These are phyloP conservation scores for Merodon equestris DNA, from an alignment of 2,888 invertebrate species.

Conservation along the genomic window DNA sequence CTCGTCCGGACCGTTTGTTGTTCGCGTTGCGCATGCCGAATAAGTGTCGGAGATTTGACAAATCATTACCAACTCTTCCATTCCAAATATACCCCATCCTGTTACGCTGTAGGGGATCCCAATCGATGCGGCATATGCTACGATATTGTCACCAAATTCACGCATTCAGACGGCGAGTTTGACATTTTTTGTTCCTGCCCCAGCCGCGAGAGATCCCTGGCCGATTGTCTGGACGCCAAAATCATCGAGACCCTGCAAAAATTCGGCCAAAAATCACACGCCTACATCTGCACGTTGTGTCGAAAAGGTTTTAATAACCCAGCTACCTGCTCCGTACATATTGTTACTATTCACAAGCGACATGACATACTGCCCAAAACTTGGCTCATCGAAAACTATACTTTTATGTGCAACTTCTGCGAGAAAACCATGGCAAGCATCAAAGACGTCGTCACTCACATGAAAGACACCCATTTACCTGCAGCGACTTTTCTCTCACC, in stretches of 20 bases:
- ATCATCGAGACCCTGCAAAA: conserved; percentile 14
- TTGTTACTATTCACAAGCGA: background rate
- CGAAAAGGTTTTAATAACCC: background rate
- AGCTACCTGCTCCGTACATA: conserved; percentile 19
- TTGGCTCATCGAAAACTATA: background rate
- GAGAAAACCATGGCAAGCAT: background rate
- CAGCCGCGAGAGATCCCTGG: conserved; percentile 4
- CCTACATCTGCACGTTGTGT: conserved; percentile 24
- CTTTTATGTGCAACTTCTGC: conserved; percentile 30
- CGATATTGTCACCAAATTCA: conserved; percentile 13
- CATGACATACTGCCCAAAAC: background rate
- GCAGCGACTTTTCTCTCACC: background rate
- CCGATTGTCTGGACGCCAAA: conserved; percentile 32
- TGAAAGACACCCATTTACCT: conserved; percentile 3
- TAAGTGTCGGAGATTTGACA: background rate
- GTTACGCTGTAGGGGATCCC: conserved; percentile 12
- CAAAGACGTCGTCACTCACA: conserved; percentile 22
- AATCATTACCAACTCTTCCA: conserved; percentile 21
- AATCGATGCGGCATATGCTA: conserved; percentile 41
- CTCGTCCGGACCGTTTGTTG: conserved; percentile 30
- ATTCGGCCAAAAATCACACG: conserved; percentile 12
- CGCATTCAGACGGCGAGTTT: background rate
- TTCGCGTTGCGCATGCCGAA: conserved; percentile 13
- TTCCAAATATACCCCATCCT: background rate
- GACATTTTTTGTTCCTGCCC: conserved; percentile 32